A percentile compares a stretch with the other conserved stretches of the same genome.
Conservation (phyloP, 2,113 vertebrate species). For the Hippocampus abdominalis region DNA sequence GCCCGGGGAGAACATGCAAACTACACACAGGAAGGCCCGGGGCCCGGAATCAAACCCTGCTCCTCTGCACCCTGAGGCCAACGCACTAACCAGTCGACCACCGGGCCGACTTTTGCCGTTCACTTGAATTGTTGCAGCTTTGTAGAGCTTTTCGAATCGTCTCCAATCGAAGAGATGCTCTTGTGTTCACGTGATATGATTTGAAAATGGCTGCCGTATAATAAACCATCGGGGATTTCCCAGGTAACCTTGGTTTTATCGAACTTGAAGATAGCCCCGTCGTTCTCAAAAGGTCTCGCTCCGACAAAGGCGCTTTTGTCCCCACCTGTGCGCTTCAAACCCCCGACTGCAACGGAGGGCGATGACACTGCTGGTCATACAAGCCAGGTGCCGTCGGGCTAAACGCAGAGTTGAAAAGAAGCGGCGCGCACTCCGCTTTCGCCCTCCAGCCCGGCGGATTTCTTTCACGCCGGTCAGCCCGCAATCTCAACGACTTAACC, state of each 20-base stretch:
- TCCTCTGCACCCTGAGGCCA: too few relatives aligned
- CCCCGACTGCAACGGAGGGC: neutral
- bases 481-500: constrained; percentile 56
- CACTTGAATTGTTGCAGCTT: too few relatives aligned
- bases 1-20: too few relatives aligned
- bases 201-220: neutral
- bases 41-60: too few relatives aligned
- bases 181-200: too few relatives aligned
- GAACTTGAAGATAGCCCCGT: neutral
- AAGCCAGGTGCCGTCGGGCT: constrained; percentile 1
- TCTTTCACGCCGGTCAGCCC: constrained; percentile 40
- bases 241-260: neutral
- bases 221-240: neutral
- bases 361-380: neutral
- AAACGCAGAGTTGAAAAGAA: constrained; percentile 18
- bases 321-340: neutral
- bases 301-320: neutral
- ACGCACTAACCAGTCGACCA: too few relatives aligned
- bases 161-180: too few relatives aligned
- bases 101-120: too few relatives aligned
- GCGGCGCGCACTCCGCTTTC: constrained; percentile 3
- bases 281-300: neutral
- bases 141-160: too few relatives aligned
- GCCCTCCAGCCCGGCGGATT: constrained; percentile 25
- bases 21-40: too few relatives aligned